Evolutionary conservation across 2,888 invertebrate species (phyloP), one percentile per base, ranked within the genome.

Genomic region (Macaria liturata): DNA sequence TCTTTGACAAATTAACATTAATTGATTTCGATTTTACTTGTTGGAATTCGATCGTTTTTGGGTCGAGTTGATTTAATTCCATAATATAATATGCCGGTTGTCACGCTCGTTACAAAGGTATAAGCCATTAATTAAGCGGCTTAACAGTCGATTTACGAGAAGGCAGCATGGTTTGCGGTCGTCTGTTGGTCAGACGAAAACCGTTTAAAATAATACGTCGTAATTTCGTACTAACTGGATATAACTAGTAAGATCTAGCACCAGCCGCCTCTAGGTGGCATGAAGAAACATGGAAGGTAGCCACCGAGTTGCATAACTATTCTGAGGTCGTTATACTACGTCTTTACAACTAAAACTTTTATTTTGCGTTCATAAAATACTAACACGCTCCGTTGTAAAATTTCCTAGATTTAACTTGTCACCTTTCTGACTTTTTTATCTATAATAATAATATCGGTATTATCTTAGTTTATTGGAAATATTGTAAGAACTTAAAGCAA

Each of bases 201-300:
- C 58, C 66, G 60, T 73, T 75, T 73, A 66, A 71, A 76, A 75
- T 74, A 76, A 75, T 75, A 68, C 72, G 72, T 73, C 65, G 74
- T 72, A 73, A 76, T 78, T 78, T 74, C 61, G 67, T 74, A 68
- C 67, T 66, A 79, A 81, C 82, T 80, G 75, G 82, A 74, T 76
- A 68, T 65, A 79, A 78, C 83, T 79, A 73, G 84, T 78, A 70
- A 45, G 48, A 62, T 75, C 81, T 74, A 74, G 82, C 74, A 64
- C 65, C 54, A 65, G 61, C 70, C 71, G 74, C 67, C 72, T 73
- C 68, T 72, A 69, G 70, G 65, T 72, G 71, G 75, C 65, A 72
- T 79, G 77, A 79, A 80, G 83, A 82, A 84, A 83, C 74, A 68
- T 79, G 71, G 77, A 74, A 75, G 74, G 78, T 72, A 71, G 75